Evolutionary conservation across 2,113 vertebrate species (phyloP), one percentile per base, ranked within the genome.

Genomic region (human (Homo sapiens)): DNA sequence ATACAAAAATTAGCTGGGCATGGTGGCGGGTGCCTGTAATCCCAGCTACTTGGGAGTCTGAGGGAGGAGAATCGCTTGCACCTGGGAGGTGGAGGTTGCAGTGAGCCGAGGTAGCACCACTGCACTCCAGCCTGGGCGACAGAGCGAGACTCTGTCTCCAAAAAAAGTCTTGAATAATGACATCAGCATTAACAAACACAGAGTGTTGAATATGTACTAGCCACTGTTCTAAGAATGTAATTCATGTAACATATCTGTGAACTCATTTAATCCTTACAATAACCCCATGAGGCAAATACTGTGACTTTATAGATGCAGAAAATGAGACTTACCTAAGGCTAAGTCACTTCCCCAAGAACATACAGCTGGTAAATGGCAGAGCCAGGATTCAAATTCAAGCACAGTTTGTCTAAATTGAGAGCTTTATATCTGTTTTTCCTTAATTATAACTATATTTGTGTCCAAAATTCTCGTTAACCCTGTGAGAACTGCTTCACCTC

Each of bases 281-380:
- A 80, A 81, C 18, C n/a, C n/a, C 61, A 48, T 45, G n/a, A 88
- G 7, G 23, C 76, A 5, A 79, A 92, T 64, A 40, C 45, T 64
- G 43, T 66, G 48, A 87, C 81, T 91, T 82, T 82, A 89, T 20
- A 80, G 72, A 55, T 32, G 11, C 79, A 10, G 38, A 73, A 76
- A 48, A 76, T 30, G 25, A 76, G 25, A 17, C 45, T 80, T 84
- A 84, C 5, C 30, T 52, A 89, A 92, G 0, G 14, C 72, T 45
- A 80, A 66, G 40, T 70, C 91, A 91, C 76, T 95, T 87, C 81
- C n/a, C n/a, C 59, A 87, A 45, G 57, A 87, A 97, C 55, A 68
- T 8, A 81, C 17, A 76, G 12, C 68, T 48, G 10, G 18, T 92
- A 72, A 78, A n/a, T 93, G 50, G 25, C 75, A 97, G n/a, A 94